Percentiles rank a stretch among this genome's conserved stretches.
These are phyloP conservation scores for Beroe ovata DNA, from an alignment of 37 sponge, comb jelly and placozoan genomes.

Conservation along the genomic window DNA sequence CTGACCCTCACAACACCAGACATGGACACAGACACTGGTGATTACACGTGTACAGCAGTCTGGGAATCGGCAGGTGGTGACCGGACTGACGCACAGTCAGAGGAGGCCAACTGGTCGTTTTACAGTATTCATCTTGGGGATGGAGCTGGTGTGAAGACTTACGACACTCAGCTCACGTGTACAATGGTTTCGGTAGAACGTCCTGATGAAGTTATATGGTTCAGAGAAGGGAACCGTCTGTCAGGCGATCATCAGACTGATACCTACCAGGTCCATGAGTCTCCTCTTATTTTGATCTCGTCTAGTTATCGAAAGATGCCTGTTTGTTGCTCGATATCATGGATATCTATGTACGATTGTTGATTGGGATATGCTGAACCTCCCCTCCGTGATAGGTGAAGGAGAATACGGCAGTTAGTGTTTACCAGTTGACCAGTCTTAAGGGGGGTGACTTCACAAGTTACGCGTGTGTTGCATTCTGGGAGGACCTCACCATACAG, in stretches of 20 bases:
- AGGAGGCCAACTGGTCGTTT: not conserved
- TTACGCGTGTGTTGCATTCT: constrained; percentile 9
- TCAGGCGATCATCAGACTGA: not conserved
- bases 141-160: not conserved
- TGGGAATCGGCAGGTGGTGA: not conserved
- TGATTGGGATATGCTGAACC: too few relatives aligned
- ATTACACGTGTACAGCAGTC: constrained; percentile 23
- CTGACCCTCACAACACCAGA: not conserved
- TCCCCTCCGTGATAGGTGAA: not conserved
- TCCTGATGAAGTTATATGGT: constrained; percentile 32
- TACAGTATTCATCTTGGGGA: not conserved
- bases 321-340: too few relatives aligned
- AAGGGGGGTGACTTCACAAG: not conserved
- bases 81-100: not conserved
- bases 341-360: too few relatives aligned
- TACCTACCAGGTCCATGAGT: constrained; percentile 46
- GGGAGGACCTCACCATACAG: constrained; percentile 23
- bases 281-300: too few relatives aligned
- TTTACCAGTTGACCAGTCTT: not conserved
- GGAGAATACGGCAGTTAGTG: not conserved
- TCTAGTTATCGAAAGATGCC: too few relatives aligned
- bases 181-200: not conserved
- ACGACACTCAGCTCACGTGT: not conserved
- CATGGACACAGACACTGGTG: not conserved
- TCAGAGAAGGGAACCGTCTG: not conserved